A percentile compares a stretch with the other conserved stretches of the same genome.
Evolutionary conservation across 2,888 invertebrate genomes (phyloP).

Genomic region (Paralinhomoeus sp.): DNA sequence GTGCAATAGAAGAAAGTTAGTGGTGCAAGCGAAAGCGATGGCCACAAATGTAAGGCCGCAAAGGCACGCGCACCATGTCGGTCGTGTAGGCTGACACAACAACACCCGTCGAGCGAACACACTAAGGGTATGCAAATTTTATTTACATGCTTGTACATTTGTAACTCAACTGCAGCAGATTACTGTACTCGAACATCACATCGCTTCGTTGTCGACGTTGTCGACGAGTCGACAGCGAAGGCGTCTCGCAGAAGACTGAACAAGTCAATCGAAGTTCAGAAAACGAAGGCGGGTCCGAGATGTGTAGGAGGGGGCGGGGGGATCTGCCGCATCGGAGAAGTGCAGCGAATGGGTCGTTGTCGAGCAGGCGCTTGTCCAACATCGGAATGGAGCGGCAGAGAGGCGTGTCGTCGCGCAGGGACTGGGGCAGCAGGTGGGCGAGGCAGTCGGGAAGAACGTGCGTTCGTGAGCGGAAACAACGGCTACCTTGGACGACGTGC

Average conservation of each 20-base stretch:
- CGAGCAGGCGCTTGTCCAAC: slow-evolving; percentile 63
- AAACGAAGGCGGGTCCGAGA: slow-evolving; percentile 77
- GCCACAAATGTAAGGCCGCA: background rate
- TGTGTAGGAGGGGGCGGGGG: slow-evolving; percentile 47
- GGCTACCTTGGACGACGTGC: slow-evolving; percentile 74
- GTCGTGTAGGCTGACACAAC: slow-evolving; percentile 54
- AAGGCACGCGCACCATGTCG: slow-evolving; percentile 29
- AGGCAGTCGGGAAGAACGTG: slow-evolving; percentile 30
- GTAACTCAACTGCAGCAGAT: too few relatives aligned
- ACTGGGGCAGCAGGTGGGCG: too few relatives aligned
- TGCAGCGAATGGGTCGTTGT: slow-evolving; percentile 60
- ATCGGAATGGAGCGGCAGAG: slow-evolving; percentile 35
- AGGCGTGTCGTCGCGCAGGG: too few relatives aligned
- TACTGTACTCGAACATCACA: too few relatives aligned
- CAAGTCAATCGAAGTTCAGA: slow-evolving; percentile 46
- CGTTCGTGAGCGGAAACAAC: too few relatives aligned
- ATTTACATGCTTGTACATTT: too few relatives aligned
- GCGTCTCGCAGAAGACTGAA: slow-evolving; percentile 55
- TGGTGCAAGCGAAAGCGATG: too few relatives aligned
- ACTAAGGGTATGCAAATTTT: too few relatives aligned
- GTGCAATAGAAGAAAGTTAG: too few relatives aligned
- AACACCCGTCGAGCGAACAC: too few relatives aligned
- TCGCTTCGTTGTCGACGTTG: too few relatives aligned
- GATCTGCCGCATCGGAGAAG: slow-evolving; percentile 50
- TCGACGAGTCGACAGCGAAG: too few relatives aligned